A percentile compares a stretch with the other conserved stretches of the same genome.
Conservation (phyloP, 37 sponge, comb jelly and placozoan genomes). For the Ianthella basta region DNA sequence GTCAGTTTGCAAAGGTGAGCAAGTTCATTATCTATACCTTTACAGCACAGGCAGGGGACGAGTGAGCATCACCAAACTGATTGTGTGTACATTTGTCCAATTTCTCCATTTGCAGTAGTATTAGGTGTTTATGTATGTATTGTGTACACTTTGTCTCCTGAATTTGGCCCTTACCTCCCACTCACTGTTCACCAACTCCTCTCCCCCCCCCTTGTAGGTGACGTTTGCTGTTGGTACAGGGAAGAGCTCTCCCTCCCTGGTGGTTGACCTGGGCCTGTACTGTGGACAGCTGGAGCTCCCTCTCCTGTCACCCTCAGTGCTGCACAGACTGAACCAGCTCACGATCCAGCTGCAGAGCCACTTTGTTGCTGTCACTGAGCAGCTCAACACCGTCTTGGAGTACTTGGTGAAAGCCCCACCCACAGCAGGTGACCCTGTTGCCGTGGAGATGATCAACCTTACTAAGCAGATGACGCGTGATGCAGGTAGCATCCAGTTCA, state of each 20-base stretch:
- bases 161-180: too few species aligned
- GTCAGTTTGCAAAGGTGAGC: slow-evolving; percentile 77
- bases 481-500: slow-evolving; percentile 16
- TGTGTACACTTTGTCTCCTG: too few species aligned
- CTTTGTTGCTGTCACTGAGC: background rate
- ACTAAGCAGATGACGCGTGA: background rate
- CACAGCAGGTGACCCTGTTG: background rate
- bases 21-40: too few species aligned
- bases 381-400: background rate
- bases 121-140: too few species aligned
- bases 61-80: background rate
- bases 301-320: slow-evolving; percentile 18
- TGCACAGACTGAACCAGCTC: slow-evolving; percentile 32
- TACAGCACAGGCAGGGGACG: background rate
- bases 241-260: slow-evolving; percentile 35
- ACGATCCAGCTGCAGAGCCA: slow-evolving; percentile 30
- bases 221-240: slow-evolving; percentile 59
- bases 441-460: background rate
- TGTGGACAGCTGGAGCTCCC: slow-evolving; percentile 52
- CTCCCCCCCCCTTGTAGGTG: slow-evolving; percentile 34
- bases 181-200: background rate
- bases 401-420: slow-evolving; percentile 12
- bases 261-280: slow-evolving; percentile 64
- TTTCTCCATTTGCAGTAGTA: too few species aligned
- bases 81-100: background rate